phyloP scores from a whole-genome alignment of 2,113 vertebrate genomes.

The Taurulus bubalis region DNA sequence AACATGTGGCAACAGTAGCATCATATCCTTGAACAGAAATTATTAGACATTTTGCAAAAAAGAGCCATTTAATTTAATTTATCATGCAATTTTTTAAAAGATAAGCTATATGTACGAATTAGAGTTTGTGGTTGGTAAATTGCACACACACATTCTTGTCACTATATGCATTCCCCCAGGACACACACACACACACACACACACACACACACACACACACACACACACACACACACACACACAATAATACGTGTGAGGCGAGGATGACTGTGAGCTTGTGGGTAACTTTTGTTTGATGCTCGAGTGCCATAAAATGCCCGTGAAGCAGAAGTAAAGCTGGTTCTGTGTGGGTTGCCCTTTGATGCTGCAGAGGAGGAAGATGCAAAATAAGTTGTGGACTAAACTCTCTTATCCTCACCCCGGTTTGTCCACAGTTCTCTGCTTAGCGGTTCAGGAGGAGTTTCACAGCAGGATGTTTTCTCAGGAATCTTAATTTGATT shows the following conservation, averaged over 20 bases:
- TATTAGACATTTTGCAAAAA: not conserved
- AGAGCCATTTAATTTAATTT: not conserved
- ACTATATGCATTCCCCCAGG: not conserved
- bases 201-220: constrained; percentile 11
- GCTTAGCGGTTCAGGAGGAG: too few species aligned
- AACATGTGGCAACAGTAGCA: not conserved
- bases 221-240: too few species aligned
- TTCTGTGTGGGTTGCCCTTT: too few species aligned
- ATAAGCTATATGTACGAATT: not conserved
- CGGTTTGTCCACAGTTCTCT: too few species aligned
- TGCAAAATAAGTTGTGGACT: not conserved
- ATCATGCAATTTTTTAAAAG: not conserved
- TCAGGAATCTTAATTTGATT: not conserved
- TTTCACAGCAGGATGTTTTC: not conserved
- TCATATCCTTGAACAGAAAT: not conserved
- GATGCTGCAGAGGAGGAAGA: not conserved
- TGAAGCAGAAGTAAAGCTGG: not conserved
- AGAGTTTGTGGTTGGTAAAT: not conserved
- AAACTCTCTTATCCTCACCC: not conserved
- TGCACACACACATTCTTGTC: not conserved
- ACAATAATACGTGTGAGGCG: not conserved
- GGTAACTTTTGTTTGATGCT: not conserved
- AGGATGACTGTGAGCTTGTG: not conserved
- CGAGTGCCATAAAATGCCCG: not conserved
- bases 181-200: constrained; percentile 19